phyloP scores from a whole-genome alignment of 30 jellyfish, hydroid and myxozoan species.

The Hydractinia echinata region DNA sequence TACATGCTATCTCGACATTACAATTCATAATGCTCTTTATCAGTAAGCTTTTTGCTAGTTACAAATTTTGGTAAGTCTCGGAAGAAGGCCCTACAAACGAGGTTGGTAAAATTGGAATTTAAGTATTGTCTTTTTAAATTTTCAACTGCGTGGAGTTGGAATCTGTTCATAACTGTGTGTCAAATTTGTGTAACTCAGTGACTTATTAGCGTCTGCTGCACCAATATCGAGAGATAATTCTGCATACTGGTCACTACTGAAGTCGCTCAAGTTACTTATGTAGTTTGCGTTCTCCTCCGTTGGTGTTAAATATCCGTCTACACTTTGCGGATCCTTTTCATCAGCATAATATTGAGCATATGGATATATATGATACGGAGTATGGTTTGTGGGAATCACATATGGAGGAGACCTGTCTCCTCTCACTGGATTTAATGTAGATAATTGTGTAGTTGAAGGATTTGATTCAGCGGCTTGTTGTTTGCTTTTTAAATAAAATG shows the following conservation, averaged over 20 bases:
- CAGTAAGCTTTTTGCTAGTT: too few species aligned
- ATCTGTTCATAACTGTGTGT: conserved; percentile 2
- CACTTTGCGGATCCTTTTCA: background rate
- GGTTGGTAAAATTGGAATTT: too few species aligned
- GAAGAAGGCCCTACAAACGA: too few species aligned
- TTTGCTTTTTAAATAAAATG: background rate
- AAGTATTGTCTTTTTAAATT: too few species aligned
- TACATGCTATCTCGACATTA: too few species aligned
- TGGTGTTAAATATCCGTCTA: background rate
- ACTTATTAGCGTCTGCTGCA: background rate
- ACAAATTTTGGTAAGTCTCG: too few species aligned
- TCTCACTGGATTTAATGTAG: background rate
- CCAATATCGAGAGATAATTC: background rate
- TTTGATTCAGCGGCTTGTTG: background rate
- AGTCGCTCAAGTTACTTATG: background rate
- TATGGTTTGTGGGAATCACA: background rate
- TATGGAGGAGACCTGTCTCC: background rate
- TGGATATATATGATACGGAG: conserved; percentile 7
- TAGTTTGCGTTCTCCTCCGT: background rate
- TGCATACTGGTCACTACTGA: conserved; percentile 9
- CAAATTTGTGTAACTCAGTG: background rate
- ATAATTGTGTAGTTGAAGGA: background rate
- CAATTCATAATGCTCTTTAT: too few species aligned
- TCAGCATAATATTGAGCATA: conserved; percentile 5
- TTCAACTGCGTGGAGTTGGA: background rate